Base-by-base conservation (phyloP, 2,888 invertebrate species). In the Plebejus anna region DNA sequence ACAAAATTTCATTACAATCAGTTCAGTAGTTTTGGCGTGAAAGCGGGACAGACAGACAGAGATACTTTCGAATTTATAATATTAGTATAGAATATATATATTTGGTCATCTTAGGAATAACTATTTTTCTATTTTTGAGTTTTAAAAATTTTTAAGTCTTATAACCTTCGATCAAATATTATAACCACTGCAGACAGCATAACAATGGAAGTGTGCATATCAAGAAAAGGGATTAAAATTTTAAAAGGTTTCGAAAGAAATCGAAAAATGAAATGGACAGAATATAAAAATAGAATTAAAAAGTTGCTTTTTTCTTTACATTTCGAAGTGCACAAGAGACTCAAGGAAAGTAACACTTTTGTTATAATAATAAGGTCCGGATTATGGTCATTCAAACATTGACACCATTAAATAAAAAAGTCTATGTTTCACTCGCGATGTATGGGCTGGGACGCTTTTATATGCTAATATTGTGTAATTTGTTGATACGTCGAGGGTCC, bases 381-480 rank as follows among this genome's bases (percentile, higher is more conserved):
- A 80, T 81, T 80, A 82, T 84, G 83, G 83, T 86, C 82, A 86
- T 85, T 86, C 85, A 83, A 86, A 87, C 87, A 87, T 87, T 86
- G 86, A 86, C 89, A 88, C 86, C 85, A 85, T 89, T 89, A 88
- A 88, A 89, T 88, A 72, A 88, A 86, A 47, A 88, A 88, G 87
- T 85, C 84, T 87, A 85, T 89, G 88, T 90, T 88, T 90, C 88
- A 87, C 86, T 84, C 83, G 78, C 78, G 78, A 75, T 83, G 85
- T 86, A 86, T 83, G 88, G 86, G 82, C 85, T 83, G 83, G 84
- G 83, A 82, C 78, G 80, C 80, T 89, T 94, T 93, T 84, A 90
- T 87, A 94, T 94, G 92, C 85, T 86, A 93, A 94, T 94, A 79
- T 84, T 90, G 89, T 93, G 89, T 93, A 93, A 93, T 94, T 94